Base-by-base conservation (phyloP, 1,140 invertebrate genomes). In the Apis dorsata region DNA sequence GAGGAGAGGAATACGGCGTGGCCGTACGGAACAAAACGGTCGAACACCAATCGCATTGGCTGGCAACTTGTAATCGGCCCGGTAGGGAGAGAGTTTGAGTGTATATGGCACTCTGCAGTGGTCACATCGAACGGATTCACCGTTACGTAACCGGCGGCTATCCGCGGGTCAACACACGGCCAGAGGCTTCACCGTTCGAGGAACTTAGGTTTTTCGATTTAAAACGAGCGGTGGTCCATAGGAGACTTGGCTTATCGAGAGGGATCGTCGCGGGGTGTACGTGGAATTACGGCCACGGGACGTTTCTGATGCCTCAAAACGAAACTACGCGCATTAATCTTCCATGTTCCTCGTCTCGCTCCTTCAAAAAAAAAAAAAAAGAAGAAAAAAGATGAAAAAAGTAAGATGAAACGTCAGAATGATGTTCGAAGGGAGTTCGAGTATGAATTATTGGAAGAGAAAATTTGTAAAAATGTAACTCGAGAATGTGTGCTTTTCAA, bases 101-200 rank as follows among this genome's bases (percentile, higher is more conserved):
- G 74, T 82, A 82, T 82, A 82, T 91, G 86, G 88, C 85, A 91
- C 77, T 44, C 34, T 88, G 84, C 88, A 89, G 88, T 88, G 86
- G 85, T 77, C 87, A 82, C 81, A 85, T 85, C 84, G 84, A 83
- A 90, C 84, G 83, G 84, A 91, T 92, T 90, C 90, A 91, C 91
- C 90, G 91, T 92, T 92, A 92, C 84, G 88, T 91, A 92, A 92
- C 89, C 88, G 89, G 88, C 88, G 81, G 86, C 87, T 87, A 85
- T 74, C 76, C 80, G 79, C 77, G 84, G 87, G 87, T 88, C 87
- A 88, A 88, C 87, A 88, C 84, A 88, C 84, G 78, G 74, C 51
- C 86, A 85, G 77, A 78, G 84, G 79, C 86, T 84, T 83, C 79
- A 62, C 78, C 73, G 86, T 84, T 77, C 78, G 81, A 84, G 80